phyloP scores from a whole-genome alignment of 2,888 invertebrate species.

The Temnothorax rugatulus region DNA sequence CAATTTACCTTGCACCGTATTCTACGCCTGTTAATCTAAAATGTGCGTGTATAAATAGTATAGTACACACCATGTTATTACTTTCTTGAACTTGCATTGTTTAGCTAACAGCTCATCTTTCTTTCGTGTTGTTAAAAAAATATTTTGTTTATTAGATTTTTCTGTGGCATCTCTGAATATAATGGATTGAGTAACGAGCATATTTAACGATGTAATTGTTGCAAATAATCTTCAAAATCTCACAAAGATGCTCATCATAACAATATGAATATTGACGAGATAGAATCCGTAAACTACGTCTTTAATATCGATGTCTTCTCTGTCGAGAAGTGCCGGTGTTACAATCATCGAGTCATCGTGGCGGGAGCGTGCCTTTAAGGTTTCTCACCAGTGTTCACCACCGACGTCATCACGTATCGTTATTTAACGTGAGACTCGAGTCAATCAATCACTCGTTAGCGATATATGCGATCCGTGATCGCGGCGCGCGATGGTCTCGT shows the following conservation, averaged over 20 bases:
- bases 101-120: background rate
- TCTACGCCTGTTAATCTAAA: slow-evolving; percentile 31
- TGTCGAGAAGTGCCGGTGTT: background rate
- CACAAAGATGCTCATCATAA: background rate
- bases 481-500: slow-evolving; percentile 63
- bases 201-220: background rate
- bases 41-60: slow-evolving; percentile 3
- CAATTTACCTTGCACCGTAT: slow-evolving; percentile 74
- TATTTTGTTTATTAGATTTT: background rate
- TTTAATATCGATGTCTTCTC: background rate
- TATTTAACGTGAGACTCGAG: slow-evolving; percentile 67
- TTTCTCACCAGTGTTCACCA: slow-evolving; percentile 45
- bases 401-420: slow-evolving; percentile 71
- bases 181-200: background rate
- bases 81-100: background rate
- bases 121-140: background rate
- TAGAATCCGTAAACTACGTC: background rate
- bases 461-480: slow-evolving; percentile 71
- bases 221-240: background rate
- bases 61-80: slow-evolving; percentile 11
- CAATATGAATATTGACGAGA: background rate
- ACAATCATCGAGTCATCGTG: slow-evolving; percentile 50
- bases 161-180: background rate
- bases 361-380: slow-evolving; percentile 46
- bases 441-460: slow-evolving; percentile 77